Evolutionary conservation across 2,113 vertebrate species (phyloP).

Genomic region (Acrocephalus kingi): DNA sequence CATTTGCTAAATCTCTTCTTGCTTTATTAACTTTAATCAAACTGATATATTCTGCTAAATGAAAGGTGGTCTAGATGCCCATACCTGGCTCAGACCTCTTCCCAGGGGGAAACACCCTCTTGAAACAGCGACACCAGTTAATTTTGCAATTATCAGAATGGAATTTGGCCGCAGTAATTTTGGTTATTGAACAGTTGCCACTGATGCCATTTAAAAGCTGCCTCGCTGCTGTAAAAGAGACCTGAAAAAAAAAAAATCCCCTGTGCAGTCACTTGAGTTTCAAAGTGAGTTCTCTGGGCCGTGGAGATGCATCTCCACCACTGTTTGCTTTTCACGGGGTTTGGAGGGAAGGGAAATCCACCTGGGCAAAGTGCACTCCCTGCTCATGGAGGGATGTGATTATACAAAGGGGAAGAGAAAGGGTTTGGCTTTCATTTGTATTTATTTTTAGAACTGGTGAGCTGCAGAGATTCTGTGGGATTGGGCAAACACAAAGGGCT

Average conservation of each 20-base stretch:
- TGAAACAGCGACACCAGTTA: background rate
- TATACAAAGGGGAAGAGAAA: background rate
- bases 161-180: background rate
- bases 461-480: background rate
- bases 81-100: slow-evolving; percentile 13
- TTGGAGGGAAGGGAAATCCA: background rate
- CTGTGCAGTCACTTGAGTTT: background rate
- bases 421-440: background rate
- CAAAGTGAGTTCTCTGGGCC: background rate
- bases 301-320: background rate
- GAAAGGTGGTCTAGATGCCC: slow-evolving; percentile 40
- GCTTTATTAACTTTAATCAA: slow-evolving; percentile 69
- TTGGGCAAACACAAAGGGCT: slow-evolving; percentile 26
- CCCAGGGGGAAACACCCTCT: slow-evolving; percentile 26
- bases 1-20: slow-evolving; percentile 51
- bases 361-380: slow-evolving; percentile 3
- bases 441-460: slow-evolving; percentile 45
- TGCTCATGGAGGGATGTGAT: background rate
- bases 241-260: background rate
- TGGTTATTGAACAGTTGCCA: background rate
- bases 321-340: slow-evolving; percentile 22
- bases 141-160: background rate
- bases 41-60: slow-evolving; percentile 17
- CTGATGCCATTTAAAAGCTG: background rate
- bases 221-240: background rate